These are phyloP conservation scores for Caradrina kadenii DNA, from an alignment of 2,888 invertebrate genomes.

Conservation along the genomic window DNA sequence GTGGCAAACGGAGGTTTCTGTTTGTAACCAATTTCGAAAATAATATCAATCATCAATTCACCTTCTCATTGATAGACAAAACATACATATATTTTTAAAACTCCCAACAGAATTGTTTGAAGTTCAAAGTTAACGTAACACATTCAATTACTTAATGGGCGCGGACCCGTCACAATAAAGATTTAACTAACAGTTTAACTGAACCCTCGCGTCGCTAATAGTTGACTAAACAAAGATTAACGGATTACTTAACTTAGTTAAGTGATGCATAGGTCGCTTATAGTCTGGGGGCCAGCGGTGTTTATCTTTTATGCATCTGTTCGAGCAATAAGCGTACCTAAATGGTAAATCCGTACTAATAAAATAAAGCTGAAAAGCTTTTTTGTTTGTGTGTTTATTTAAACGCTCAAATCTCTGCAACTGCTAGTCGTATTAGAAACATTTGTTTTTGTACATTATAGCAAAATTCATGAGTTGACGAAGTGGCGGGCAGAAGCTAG, in stretches of 20 bases:
- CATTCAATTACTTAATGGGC: slow-evolving; percentile 61
- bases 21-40: too few relatives aligned
- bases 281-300: slow-evolving; percentile 47
- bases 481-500: too few relatives aligned
- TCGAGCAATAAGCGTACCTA: neutral
- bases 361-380: too few relatives aligned
- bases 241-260: slow-evolving; percentile 70
- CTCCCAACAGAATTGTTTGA: neutral
- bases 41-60: neutral
- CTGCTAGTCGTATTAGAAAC: too few relatives aligned
- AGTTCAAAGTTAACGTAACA: slow-evolving; percentile 5
- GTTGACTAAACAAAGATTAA: slow-evolving; percentile 76
- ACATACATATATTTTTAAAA: neutral
- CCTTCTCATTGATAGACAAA: neutral
- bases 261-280: slow-evolving; percentile 64
- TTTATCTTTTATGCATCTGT: neutral
- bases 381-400: too few relatives aligned
- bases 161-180: slow-evolving; percentile 54
- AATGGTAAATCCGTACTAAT: too few relatives aligned
- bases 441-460: too few relatives aligned
- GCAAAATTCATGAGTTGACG: too few relatives aligned
- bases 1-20: too few relatives aligned
- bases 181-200: slow-evolving; percentile 60
- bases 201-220: slow-evolving; percentile 68
- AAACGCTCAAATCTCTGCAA: too few relatives aligned